Evolutionary conservation across 2,113 vertebrate genomes (phyloP), one percentile per base, ranked within the genome.

Genomic region (Bos indicus): DNA sequence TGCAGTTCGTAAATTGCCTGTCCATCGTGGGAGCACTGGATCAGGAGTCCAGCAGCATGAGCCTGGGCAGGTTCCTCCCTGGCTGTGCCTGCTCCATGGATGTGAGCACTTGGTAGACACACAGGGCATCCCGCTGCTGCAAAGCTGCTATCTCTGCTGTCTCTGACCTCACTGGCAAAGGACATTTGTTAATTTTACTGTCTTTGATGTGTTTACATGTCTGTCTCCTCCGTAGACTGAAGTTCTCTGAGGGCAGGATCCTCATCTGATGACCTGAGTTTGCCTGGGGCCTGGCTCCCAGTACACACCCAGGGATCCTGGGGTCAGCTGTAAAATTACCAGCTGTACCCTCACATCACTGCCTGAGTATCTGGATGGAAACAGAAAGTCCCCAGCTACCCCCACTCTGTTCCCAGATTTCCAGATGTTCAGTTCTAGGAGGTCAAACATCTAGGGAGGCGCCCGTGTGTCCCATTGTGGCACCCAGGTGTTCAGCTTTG

Each of bases 191-290:
- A 43, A 43, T 91, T 85, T 90, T 90, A 67, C 57, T 95, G 82
- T 92, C 54, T 94, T 88, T 77, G 81, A 80, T 74, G 30, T 94
- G 51, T 78, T 96, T 94, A 60, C 23, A 7, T 74, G 62, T 88
- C 80, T 84, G 86, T 88, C 88, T 95, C 62, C 74, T 71, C 59
- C 54, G 6, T 33, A 52, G 86, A 80, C 71, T 67, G 71, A 96
- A 97, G 94, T 84, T 91, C 67, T 95, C 56, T 95, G 92, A 77
- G 88, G 81, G 74, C 54, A 85, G 88, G 57, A 95, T 71, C 56
- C 46, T 97, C 85, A 30, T 78, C 51, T 92, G 67, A 80, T 43
- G 86, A 90, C 62, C 81, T 71, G 83, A 21, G 33, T 71, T 95
- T 43, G 92, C 74, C 19, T 19, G 2, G 46, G 85, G 43, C 56